A percentile compares a stretch with the other conserved stretches of the same genome.
These are phyloP conservation scores for Metalampra italica DNA, from an alignment of 2,888 invertebrate genomes.

Conservation along the genomic window DNA sequence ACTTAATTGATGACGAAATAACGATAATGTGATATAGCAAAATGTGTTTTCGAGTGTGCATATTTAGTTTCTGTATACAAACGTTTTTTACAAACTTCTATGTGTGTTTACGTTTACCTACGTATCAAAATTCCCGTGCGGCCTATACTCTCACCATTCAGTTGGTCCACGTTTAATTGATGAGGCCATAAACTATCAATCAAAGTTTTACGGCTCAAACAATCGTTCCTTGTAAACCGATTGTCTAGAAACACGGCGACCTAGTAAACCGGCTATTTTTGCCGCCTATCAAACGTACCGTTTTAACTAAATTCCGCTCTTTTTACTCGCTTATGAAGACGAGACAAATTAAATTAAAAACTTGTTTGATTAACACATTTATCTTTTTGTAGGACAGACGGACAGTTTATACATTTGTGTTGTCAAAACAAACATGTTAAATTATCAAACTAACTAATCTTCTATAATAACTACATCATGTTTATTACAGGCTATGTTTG, in stretches of 20 bases:
- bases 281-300: not conserved
- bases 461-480: too few relatives aligned
- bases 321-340: not conserved
- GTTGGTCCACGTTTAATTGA: constrained; percentile 59
- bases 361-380: too few relatives aligned
- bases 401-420: too few relatives aligned
- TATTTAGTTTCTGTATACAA: too few relatives aligned
- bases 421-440: too few relatives aligned
- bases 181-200: constrained; percentile 70
- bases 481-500: too few relatives aligned
- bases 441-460: too few relatives aligned
- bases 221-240: constrained; percentile 58
- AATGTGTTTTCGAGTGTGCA: too few relatives aligned
- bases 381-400: too few relatives aligned
- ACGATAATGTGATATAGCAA: too few relatives aligned
- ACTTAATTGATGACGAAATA: too few relatives aligned
- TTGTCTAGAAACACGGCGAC: constrained; percentile 47
- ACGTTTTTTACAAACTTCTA: too few relatives aligned
- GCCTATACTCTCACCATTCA: constrained; percentile 38
- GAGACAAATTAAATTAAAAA: not conserved
- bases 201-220: constrained; percentile 69
- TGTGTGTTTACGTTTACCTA: not conserved
- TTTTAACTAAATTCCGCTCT: not conserved
- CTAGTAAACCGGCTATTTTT: constrained; percentile 37
- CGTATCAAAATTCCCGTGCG: not conserved